Conservation (phyloP, 2,888 invertebrate species). For the Caenorhabditis sp. region DNA sequence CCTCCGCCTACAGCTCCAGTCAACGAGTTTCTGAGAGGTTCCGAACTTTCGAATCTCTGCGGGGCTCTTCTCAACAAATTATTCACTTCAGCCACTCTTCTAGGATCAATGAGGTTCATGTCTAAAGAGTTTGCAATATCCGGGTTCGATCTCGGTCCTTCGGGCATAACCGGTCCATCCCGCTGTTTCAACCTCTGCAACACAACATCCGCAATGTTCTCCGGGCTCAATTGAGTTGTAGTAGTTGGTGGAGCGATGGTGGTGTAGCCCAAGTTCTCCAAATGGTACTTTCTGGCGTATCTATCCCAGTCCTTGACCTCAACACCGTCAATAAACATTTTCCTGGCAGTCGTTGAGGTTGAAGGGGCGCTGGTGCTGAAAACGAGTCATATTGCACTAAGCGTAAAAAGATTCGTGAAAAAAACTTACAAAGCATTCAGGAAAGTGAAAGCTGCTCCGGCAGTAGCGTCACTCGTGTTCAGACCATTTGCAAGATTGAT, state of each 20-base stretch:
- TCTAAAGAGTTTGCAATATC: slow-evolving; percentile 58
- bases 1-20: slow-evolving; percentile 28
- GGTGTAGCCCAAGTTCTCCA: slow-evolving; percentile 56
- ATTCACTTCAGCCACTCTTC: slow-evolving; percentile 61
- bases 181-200: slow-evolving; percentile 36
- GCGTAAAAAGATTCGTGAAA: not conserved
- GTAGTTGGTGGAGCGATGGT: slow-evolving; percentile 56
- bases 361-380: slow-evolving; percentile 45
- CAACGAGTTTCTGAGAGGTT: not conserved
- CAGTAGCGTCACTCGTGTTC: not conserved
- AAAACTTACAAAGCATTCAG: slow-evolving; percentile 57
- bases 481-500: slow-evolving; percentile 3
- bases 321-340: slow-evolving; percentile 62
- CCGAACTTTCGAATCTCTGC: slow-evolving; percentile 52
- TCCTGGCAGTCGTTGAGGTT: slow-evolving; percentile 48
- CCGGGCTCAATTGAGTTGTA: slow-evolving; percentile 41
- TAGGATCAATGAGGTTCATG: slow-evolving; percentile 62
- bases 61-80: slow-evolving; percentile 63
- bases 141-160: slow-evolving; percentile 5
- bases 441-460: slow-evolving; percentile 32
- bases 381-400: no score
- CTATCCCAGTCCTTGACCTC: slow-evolving; percentile 61
- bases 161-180: slow-evolving; percentile 2
- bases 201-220: slow-evolving; percentile 58
- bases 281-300: slow-evolving; percentile 56